These are phyloP conservation scores for Cladorhizidae sp. DNA, from an alignment of 37 sponge, comb jelly and placozoan genomes.

Conservation along the genomic window DNA sequence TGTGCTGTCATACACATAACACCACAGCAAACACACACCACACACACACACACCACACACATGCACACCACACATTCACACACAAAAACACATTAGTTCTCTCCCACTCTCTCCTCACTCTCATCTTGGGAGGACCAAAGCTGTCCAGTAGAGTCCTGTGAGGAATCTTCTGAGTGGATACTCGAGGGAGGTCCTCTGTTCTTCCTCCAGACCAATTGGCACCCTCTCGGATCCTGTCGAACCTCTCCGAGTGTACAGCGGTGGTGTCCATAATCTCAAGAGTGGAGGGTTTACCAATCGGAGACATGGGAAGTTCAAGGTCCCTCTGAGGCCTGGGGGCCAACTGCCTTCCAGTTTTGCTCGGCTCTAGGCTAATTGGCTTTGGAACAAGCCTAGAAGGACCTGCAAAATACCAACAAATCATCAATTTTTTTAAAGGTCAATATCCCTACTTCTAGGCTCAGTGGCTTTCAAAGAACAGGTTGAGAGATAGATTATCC, in stretches of 20 bases:
- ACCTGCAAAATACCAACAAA: too few relatives aligned
- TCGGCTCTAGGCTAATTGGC: neutral
- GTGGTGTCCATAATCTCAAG: constrained; percentile 54
- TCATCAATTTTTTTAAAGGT: too few relatives aligned
- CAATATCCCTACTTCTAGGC: too few relatives aligned
- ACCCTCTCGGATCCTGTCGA: neutral
- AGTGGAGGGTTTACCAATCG: constrained; percentile 58
- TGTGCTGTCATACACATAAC: too few relatives aligned
- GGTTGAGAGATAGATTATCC: too few relatives aligned
- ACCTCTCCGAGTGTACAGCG: neutral
- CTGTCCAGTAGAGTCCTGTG: constrained; percentile 9
- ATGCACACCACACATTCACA: too few relatives aligned
- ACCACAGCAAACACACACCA: too few relatives aligned
- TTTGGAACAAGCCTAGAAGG: constrained; percentile 4
- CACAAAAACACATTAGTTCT: neutral
- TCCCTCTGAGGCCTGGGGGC: constrained; percentile 13
- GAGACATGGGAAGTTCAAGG: constrained; percentile 78
- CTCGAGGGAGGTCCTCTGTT: constrained; percentile 12
- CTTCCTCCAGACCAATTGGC: neutral
- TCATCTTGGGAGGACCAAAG: neutral
- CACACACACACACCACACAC: too few relatives aligned
- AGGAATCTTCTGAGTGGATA: constrained; percentile 61
- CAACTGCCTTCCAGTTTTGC: neutral
- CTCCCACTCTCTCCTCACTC: neutral
- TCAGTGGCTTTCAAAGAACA: too few relatives aligned